Percentiles rank a stretch among this genome's conserved stretches.
Conservation (phyloP, 1,140 invertebrate species). For the Zaprionus vittiger region DNA sequence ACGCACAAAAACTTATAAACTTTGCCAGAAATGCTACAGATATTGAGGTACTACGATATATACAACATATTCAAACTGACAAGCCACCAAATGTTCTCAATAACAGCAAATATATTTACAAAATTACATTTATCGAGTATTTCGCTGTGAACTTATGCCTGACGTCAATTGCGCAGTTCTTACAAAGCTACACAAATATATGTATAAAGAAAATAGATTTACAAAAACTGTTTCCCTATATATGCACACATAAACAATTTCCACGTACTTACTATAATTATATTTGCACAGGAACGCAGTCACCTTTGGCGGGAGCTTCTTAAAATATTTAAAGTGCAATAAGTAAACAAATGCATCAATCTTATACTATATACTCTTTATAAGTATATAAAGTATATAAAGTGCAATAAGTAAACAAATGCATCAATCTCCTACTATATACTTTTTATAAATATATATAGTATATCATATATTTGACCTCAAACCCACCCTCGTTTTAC, state of each 20-base stretch:
- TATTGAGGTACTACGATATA: background rate
- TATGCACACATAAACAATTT: background rate
- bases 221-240: constrained; percentile 6
- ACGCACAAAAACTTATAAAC: background rate
- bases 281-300: background rate
- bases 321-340: background rate
- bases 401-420: background rate
- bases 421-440: background rate
- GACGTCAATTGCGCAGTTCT: constrained; percentile 40
- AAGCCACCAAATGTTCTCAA: background rate
- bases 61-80: background rate
- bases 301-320: background rate
- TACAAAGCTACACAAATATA: constrained; percentile 1
- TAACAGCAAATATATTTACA: constrained; percentile 2
- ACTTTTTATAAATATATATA: too few relatives aligned
- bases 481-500: background rate
- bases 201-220: constrained; percentile 8
- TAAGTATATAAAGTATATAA: background rate
- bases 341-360: background rate
- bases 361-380: background rate
- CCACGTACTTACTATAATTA: constrained; percentile 5
- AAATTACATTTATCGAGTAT: constrained; percentile 15
- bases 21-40: background rate
- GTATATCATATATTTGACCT: too few relatives aligned
- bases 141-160: background rate